Conservation (phyloP, 2,797 vertebrate species). For the Buphagus erythrorhynchus region DNA sequence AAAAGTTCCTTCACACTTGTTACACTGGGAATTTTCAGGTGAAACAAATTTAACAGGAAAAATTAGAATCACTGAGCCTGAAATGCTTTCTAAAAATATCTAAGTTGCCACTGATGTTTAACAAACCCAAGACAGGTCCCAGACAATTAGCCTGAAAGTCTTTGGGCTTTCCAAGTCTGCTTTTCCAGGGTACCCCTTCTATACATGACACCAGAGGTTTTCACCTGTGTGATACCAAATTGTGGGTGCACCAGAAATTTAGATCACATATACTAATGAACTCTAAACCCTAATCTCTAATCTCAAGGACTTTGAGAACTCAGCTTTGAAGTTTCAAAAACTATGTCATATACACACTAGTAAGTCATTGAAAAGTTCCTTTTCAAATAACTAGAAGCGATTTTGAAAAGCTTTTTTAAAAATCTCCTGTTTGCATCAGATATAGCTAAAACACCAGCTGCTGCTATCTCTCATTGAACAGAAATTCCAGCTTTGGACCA, state of each 20-base stretch:
- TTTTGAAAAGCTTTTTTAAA: not conserved
- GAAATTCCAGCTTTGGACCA: not conserved
- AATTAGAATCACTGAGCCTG: not conserved
- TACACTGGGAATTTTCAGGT: not conserved
- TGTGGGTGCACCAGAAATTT: not conserved
- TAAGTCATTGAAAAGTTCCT: not conserved
- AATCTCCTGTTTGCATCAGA: not conserved
- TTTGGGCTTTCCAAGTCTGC: not conserved
- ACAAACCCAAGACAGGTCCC: not conserved
- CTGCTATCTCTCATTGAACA: not conserved
- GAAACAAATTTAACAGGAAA: not conserved
- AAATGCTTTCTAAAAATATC: not conserved
- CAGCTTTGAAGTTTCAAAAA: not conserved
- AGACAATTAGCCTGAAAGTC: not conserved
- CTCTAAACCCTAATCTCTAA: not conserved
- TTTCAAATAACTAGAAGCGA: not conserved
- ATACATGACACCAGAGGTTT: not conserved
- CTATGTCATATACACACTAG: not conserved
- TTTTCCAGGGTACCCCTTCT: not conserved
- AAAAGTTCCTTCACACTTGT: no score
- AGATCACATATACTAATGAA: not conserved
- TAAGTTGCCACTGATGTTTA: not conserved
- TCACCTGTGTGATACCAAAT: not conserved
- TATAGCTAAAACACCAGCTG: not conserved
- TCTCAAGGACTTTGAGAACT: not conserved